Base-by-base conservation (phyloP, 1,140 invertebrate species). In the Cyclargus thomasi region DNA sequence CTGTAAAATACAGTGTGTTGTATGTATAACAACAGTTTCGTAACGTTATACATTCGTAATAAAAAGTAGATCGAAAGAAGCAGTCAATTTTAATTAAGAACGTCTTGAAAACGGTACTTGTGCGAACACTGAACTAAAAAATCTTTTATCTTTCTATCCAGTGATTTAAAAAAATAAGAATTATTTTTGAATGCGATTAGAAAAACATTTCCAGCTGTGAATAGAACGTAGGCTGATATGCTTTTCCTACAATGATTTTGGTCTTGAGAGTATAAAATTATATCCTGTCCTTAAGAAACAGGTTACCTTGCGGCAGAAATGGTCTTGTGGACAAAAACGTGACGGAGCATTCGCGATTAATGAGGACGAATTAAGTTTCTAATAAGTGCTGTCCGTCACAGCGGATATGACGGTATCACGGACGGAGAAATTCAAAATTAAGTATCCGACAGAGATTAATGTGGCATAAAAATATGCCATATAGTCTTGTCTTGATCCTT, bases 351-450 rank as follows among this genome's bases (percentile, higher is more conserved):
- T 62, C 62, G 62, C 11, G 22, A 23, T 23, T 35, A 63, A 63
- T 63, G 62, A 63, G 62, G 62, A 63, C 62, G 22, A 63, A 63
- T 63, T 63, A 63, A 63, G 62, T 63, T 63, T 63, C 62, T 63
- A 63, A n/a, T 29, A 29, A 63, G 22, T 29, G 22, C 4, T 20
- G 17, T 4, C 55, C 55, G 55, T 1, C 14, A 59, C 18, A 59
- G 18, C 55, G 55, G 17, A 59, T 21, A 47, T 47, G 10, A 47
- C 3, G 14, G 29, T 29, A 6, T n/a, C 8, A 35, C 29, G 29
- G 14, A 2, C 10, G 14, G 39, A 47, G 39, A 47, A 47, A 47
- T 47, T 47, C 39, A 47, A 16, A 47, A 47, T 47, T 47, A 2
- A 47, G 39, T 29, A 47, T 47, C 6, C 39, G 14, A 47, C 11